A percentile compares a stretch with the other conserved stretches of the same genome.
These are phyloP conservation scores for Sternarchorhynchus goeldii DNA, from an alignment of 2,797 vertebrate genomes.

Conservation along the genomic window DNA sequence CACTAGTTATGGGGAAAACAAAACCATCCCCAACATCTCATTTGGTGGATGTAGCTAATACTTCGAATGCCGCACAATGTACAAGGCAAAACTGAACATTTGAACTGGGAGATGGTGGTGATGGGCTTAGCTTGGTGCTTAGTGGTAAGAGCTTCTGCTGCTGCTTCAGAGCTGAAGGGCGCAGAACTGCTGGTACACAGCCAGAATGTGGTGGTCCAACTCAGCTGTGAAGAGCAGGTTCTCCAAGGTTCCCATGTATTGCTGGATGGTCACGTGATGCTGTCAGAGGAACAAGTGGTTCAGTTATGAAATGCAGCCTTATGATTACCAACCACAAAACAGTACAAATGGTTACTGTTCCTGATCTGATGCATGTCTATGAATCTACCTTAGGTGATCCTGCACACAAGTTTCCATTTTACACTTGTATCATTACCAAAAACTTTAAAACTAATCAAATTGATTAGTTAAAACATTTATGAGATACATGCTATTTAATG, in stretches of 20 bases:
- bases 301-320: not conserved
- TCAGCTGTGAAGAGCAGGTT: conserved; percentile 98
- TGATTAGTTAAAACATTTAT: too few species aligned
- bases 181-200: conserved; percentile 98
- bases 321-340: not conserved
- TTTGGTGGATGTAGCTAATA: conserved; percentile 41
- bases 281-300: conserved; percentile 56
- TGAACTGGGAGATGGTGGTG: conserved; percentile 32
- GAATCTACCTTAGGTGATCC: too few species aligned
- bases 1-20: conserved; percentile 41
- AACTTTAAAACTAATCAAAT: too few species aligned
- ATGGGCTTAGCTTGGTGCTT: conserved; percentile 9
- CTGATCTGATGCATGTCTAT: too few species aligned
- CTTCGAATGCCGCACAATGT: conserved; percentile 59
- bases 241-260: conserved; percentile 98
- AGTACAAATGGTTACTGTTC: too few species aligned
- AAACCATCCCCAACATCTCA: conserved; percentile 23
- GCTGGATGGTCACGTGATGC: conserved; percentile 97
- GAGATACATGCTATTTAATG: too few species aligned
- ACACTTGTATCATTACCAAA: too few species aligned
- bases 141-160: not conserved
- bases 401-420: too few species aligned
- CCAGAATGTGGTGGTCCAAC: conserved; percentile 94
- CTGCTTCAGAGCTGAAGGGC: conserved; percentile 88
- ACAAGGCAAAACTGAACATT: conserved; percentile 58